Percentiles rank a stretch among this genome's conserved stretches.
Evolutionary conservation across 2,797 vertebrate genomes (phyloP).

Genomic region (Alfaro cultratus): DNA sequence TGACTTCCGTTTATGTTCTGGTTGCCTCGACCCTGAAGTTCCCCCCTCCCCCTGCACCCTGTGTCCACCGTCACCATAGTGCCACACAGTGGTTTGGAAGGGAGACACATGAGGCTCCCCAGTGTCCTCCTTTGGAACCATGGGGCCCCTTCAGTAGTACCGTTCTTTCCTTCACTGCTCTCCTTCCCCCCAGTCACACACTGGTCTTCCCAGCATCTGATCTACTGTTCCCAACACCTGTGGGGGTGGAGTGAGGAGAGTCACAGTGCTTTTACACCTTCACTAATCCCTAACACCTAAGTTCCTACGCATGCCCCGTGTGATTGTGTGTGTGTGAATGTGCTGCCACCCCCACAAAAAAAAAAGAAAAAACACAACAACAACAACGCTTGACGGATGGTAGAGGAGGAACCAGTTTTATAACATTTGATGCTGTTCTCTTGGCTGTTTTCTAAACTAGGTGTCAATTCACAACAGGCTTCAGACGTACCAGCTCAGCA

Average conservation of each 20-base stretch:
- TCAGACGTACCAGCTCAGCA: constrained; percentile 98
- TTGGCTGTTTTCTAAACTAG: constrained; percentile 99
- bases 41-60: constrained; percentile 20
- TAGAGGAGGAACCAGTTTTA: constrained; percentile 91
- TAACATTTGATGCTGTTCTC: constrained; percentile 99
- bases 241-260: constrained; percentile 62
- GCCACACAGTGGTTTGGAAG: constrained; percentile 80
- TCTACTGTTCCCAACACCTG: constrained; percentile 51
- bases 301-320: constrained; percentile 78
- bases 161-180: constrained; percentile 42
- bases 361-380: constrained; percentile 36
- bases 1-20: constrained; percentile 58
- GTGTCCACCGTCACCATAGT: constrained; percentile 54
- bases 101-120: constrained; percentile 80
- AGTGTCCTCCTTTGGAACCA: constrained; percentile 82
- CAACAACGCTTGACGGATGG: constrained; percentile 74
- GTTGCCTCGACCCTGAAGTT: constrained; percentile 31
- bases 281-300: constrained; percentile 57
- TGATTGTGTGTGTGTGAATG: constrained; percentile 46
- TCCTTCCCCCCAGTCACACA: constrained; percentile 54
- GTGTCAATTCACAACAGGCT: constrained; percentile 99
- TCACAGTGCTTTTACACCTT: constrained; percentile 60
- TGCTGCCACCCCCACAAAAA: constrained; percentile 56
- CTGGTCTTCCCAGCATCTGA: constrained; percentile 57
- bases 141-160: constrained; percentile 57